Conservation (phyloP, 1,140 invertebrate genomes). For the Euwallacea similis region DNA sequence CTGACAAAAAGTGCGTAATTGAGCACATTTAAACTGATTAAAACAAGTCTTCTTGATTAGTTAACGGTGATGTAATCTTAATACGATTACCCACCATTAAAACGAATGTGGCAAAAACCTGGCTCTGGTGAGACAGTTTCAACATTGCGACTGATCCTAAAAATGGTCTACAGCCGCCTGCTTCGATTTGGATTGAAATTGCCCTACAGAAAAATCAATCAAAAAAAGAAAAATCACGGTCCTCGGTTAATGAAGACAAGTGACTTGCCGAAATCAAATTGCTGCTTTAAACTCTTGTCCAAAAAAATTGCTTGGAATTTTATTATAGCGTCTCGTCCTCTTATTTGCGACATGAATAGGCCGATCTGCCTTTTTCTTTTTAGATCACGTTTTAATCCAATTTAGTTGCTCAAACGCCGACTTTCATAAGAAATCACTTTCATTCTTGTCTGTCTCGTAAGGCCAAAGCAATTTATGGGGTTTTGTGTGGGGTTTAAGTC, state of each 20-base stretch:
- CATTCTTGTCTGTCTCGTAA: too few relatives aligned
- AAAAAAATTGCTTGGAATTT: not conserved
- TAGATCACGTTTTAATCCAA: not conserved
- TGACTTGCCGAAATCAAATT: constrained; percentile 5
- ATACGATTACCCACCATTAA: not conserved
- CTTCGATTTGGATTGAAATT: too few relatives aligned
- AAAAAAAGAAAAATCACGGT: too few relatives aligned
- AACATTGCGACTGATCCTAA: too few relatives aligned
- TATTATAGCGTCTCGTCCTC: not conserved
- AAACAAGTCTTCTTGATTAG: not conserved
- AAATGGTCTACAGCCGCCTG: too few relatives aligned
- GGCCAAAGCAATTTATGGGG: too few relatives aligned
- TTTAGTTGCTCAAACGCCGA: constrained; percentile 2
- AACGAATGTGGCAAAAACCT: too few relatives aligned
- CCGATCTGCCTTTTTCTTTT: not conserved
- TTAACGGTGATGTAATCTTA: constrained; percentile 4
- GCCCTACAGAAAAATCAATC: too few relatives aligned
- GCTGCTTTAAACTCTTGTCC: not conserved
- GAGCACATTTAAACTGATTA: too few relatives aligned
- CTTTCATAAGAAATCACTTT: not conserved
- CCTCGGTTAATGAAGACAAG: not conserved
- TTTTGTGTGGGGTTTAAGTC: too few relatives aligned
- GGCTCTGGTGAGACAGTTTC: too few relatives aligned
- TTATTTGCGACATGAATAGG: constrained; percentile 1
- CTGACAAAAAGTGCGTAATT: too few relatives aligned